phyloP scores from a whole-genome alignment of 2,888 invertebrate species.

The Drosophila planitibia region DNA sequence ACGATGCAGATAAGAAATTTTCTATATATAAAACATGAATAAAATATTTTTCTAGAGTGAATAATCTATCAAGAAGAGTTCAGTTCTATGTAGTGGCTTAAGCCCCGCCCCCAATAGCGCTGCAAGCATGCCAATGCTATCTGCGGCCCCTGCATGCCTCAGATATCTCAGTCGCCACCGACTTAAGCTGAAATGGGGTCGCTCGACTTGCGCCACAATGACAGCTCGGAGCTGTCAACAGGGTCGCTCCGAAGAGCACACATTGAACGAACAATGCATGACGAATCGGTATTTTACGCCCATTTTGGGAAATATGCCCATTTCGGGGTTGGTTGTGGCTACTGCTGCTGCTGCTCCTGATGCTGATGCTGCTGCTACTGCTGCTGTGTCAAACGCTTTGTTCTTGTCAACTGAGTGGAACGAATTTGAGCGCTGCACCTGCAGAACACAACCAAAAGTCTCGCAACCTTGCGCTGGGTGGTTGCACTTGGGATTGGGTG shows the following conservation, averaged over 20 bases:
- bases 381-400: conserved; percentile 70
- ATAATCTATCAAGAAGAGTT: not conserved
- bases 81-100: not conserved
- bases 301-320: conserved; percentile 63
- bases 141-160: conserved; percentile 48
- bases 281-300: conserved; percentile 85
- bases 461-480: conserved; percentile 56
- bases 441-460: conserved; percentile 68
- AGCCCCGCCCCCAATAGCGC: conserved; percentile 32
- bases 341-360: conserved; percentile 47
- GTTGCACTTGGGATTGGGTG: conserved; percentile 23
- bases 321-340: conserved; percentile 51
- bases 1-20: not conserved
- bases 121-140: conserved; percentile 58
- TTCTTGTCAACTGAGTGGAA: conserved; percentile 84
- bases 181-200: conserved; percentile 25
- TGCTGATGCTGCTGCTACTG: conserved; percentile 47
- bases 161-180: conserved; percentile 36
- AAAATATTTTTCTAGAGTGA: not conserved
- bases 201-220: conserved; percentile 43
- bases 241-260: conserved; percentile 37
- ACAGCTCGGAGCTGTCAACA: conserved; percentile 63
- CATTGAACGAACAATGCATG: conserved; percentile 84
- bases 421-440: conserved; percentile 85
- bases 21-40: not conserved